Evolutionary conservation across 2,797 vertebrate species (phyloP), one percentile per base, ranked within the genome.

Genomic region (Acanthurus lineatus): DNA sequence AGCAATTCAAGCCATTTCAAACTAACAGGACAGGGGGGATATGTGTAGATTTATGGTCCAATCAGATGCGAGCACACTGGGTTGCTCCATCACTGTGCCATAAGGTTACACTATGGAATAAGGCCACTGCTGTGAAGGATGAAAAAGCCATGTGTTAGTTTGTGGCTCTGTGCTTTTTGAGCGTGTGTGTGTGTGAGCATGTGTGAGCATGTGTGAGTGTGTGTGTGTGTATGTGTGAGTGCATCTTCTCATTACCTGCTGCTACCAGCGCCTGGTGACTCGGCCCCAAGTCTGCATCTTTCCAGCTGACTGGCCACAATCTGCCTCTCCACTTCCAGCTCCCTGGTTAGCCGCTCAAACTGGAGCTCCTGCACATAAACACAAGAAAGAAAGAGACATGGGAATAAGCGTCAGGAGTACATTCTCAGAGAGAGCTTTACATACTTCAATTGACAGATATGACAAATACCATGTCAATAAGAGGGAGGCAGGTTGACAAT

Each of bases 261-360:
- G 95, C 98, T 99, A 94, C 95, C 96, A 91, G 96, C 93, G 91
- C 96, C 98, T 82, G 98, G 98, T 71, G 98, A 99, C 92, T 99
- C 98, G 84, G 97, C 96, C 96, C 96, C 97, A 74, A 99, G 96
- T 95, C 97, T 96, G 96, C 98, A 99, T 98, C 97, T 96, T 96
- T 99, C 97, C 95, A 99, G 96, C 95, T 99, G 98, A 97, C 96
- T 98, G 96, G 98, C 98, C 95, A 98, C 97, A 96, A 98, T 98
- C 96, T 99, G 98, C 95, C 98, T 97, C 96, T 99, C 98, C 94
- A 98, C 97, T 93, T 99, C 98, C 94, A 99, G 96, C 94, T 99
- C 98, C 95, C 97, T 96, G 94, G 98, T 99, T 93, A 99, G 97
- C 87, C 98, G 96, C 91, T 99, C 98, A 96, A 99, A 99, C 92